A percentile compares a stretch with the other conserved stretches of the same genome.
phyloP scores from a whole-genome alignment of 2,888 invertebrate genomes.

The Nebria salina region DNA sequence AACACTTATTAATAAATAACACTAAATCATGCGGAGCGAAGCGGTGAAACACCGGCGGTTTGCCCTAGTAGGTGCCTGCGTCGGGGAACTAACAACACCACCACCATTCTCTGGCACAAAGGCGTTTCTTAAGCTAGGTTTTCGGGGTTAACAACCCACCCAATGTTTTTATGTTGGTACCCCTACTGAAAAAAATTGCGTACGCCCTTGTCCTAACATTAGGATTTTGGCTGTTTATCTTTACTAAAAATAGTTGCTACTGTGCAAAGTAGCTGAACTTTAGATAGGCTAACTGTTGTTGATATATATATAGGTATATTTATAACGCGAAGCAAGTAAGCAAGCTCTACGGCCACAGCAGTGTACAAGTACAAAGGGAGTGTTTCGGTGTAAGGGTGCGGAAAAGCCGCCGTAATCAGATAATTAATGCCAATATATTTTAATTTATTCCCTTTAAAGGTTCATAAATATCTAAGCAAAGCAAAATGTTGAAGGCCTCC shows the following conservation, averaged over 20 bases:
- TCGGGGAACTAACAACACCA: not conserved
- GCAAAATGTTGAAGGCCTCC: slow-evolving; percentile 43
- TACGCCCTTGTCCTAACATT: not conserved
- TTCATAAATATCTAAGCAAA: slow-evolving; percentile 46
- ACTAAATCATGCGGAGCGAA: slow-evolving; percentile 27
- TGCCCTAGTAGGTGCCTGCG: not conserved
- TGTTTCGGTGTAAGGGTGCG: slow-evolving; percentile 24
- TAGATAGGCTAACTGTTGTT: not conserved
- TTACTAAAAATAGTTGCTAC: not conserved
- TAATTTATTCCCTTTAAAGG: slow-evolving; percentile 46
- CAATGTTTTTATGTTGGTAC: no score
- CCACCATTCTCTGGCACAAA: not conserved
- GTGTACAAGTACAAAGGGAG: slow-evolving; percentile 28
- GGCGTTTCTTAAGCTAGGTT: no score
- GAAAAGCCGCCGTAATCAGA: slow-evolving; percentile 45
- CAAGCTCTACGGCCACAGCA: not conserved
- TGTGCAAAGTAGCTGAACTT: slow-evolving; percentile 10
- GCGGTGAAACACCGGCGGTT: slow-evolving; percentile 4
- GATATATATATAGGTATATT: slow-evolving; percentile 10
- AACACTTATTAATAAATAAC: slow-evolving; percentile 45
- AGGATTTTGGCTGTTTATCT: not conserved
- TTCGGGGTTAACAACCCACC: no score
- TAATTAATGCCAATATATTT: slow-evolving; percentile 47
- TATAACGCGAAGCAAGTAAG: not conserved
- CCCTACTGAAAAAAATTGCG: no score